Evolutionary conservation across 2,113 vertebrate species (phyloP).

Genomic region (Kryptolebias marmoratus): DNA sequence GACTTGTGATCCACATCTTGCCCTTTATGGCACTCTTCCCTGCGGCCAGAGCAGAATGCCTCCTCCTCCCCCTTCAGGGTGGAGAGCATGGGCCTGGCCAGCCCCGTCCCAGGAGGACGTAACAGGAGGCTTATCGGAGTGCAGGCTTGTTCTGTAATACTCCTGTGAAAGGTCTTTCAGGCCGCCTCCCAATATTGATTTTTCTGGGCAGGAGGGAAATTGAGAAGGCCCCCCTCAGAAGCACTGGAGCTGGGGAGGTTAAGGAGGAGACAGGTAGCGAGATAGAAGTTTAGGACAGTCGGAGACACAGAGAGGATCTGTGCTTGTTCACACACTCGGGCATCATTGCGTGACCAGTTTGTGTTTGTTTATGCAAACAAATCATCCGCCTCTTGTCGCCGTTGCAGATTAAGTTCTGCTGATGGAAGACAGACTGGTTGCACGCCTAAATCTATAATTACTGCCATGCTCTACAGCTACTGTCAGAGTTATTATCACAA

Average conservation of each 20-base stretch:
- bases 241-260: conserved; percentile 22
- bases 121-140: conserved; percentile 83
- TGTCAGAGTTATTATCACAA: not conserved
- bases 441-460: not conserved
- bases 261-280: conserved; percentile 45
- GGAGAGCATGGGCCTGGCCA: conserved; percentile 72
- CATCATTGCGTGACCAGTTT: not conserved
- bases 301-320: not conserved
- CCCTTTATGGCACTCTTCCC: conserved; percentile 80
- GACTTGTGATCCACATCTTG: conserved; percentile 75
- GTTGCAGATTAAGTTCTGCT: not conserved
- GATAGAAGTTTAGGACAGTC: conserved; percentile 23
- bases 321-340: not conserved
- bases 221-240: conserved; percentile 71
- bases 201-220: conserved; percentile 76
- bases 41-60: conserved; percentile 77
- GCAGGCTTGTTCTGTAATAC: conserved; percentile 83
- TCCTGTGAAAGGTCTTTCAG: conserved; percentile 84
- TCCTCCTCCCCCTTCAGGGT: conserved; percentile 75
- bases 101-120: conserved; percentile 80
- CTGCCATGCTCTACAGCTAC: not conserved
- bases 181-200: conserved; percentile 83
- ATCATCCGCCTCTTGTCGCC: not conserved
- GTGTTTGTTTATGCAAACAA: conserved; percentile 16
- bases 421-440: not conserved